phyloP scores from a whole-genome alignment of 2,797 vertebrate genomes.

The Zonotrichia albicollis region DNA sequence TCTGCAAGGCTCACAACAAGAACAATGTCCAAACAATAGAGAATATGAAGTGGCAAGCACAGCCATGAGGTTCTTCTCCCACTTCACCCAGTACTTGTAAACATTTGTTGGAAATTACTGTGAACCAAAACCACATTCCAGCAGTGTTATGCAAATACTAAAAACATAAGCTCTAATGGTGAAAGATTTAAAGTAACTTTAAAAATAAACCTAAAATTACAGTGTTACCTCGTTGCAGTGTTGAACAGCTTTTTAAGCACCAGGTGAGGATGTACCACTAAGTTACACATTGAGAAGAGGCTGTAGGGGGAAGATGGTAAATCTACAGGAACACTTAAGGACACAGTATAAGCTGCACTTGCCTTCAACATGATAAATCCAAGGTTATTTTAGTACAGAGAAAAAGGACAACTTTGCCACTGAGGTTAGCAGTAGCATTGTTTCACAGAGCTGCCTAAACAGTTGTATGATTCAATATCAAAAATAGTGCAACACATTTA shows the following conservation, averaged over 20 bases:
- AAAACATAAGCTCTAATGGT: fast-evolving
- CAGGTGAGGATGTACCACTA: neutral
- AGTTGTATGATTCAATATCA: neutral
- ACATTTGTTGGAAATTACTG: neutral
- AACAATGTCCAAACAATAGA: neutral
- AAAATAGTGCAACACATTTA: neutral
- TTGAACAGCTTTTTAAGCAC: neutral
- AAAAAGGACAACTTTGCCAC: neutral
- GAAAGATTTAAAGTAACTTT: neutral
- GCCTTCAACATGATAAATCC: neutral
- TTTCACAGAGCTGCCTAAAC: neutral
- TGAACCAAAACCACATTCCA: neutral
- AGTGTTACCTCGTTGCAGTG: neutral
- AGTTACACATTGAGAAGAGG: neutral
- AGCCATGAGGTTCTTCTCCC: neutral
- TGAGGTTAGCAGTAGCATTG: neutral
- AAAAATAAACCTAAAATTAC: neutral
- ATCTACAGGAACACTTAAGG: neutral
- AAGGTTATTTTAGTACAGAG: neutral
- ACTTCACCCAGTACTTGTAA: neutral
- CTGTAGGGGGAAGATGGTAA: neutral
- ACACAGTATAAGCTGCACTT: neutral
- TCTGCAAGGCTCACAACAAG: neutral
- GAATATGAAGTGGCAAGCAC: neutral
- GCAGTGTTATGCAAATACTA: neutral